Evolutionary conservation across 2,113 vertebrate species (phyloP).

Genomic region (Propithecus coquereli): DNA sequence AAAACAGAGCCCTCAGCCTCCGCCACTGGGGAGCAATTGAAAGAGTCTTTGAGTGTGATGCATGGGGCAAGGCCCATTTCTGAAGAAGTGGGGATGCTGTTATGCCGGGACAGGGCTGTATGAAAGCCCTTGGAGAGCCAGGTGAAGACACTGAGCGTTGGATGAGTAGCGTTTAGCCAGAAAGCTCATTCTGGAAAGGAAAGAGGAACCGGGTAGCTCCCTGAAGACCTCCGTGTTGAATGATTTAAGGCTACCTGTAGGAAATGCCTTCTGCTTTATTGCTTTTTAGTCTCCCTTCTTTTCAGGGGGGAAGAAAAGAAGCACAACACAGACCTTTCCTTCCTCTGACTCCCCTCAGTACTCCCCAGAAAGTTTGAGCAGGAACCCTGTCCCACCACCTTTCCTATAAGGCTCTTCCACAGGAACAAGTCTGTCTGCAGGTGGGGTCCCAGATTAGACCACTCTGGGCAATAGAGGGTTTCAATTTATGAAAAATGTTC

Average conservation of each 20-base stretch:
- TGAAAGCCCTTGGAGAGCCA: constrained; percentile 72
- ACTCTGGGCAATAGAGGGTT: fast-evolving
- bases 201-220: constrained; percentile 78
- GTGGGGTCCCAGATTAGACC: not conserved
- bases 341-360: not conserved
- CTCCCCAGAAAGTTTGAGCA: constrained; percentile 30
- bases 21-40: constrained; percentile 80
- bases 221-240: constrained; percentile 75
- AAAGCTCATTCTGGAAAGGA: constrained; percentile 79
- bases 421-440: not conserved
- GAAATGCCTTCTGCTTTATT: constrained; percentile 87
- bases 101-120: constrained; percentile 58
- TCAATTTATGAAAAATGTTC: not conserved
- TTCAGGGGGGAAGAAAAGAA: not conserved
- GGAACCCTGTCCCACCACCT: not conserved
- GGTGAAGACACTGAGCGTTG: constrained; percentile 79
- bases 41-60: constrained; percentile 79
- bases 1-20: constrained; percentile 77
- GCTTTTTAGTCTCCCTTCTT: constrained; percentile 60
- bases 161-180: constrained; percentile 76
- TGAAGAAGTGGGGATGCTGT: constrained; percentile 62
- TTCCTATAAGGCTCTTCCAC: not conserved
- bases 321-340: constrained; percentile 54
- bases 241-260: constrained; percentile 89
- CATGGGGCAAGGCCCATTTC: constrained; percentile 77